Base-by-base conservation (phyloP, 2,888 invertebrate genomes). In the Cataglyphis livida region DNA sequence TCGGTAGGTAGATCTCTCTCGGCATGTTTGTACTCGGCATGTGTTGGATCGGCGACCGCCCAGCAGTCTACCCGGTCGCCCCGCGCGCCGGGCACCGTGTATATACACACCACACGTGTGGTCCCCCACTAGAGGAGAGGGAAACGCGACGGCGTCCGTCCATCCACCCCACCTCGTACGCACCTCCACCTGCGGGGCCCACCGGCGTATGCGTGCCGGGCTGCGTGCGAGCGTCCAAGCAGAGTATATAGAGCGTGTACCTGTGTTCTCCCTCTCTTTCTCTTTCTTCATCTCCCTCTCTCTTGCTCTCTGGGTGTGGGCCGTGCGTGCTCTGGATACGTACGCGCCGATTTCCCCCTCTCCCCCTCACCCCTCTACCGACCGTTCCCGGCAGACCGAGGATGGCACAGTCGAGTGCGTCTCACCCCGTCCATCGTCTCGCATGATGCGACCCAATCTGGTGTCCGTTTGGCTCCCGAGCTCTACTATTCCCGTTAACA, bases 301-400 rank as follows among this genome's bases (percentile, higher is more conserved):
- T 59, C 65, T 79, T 59, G 44, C 57, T 82, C 90, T 89, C 92
- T 92, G 89, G 90, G 93, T 94, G 94, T 94, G 94, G 93, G 92
- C 92, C 92, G 93, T 94, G 94, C 94, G 94, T 94, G 94, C 94
- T 91, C 92, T 89, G 94, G 93, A 91, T 94, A 93, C 93, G 91
- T 93, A 93, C 90, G 89, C 90, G 89, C 91, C 91, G 91, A 91
- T 92, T 92, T 92, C 89, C 86, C 84, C 88, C 85, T 4, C 0
- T 0, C 32, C 32, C 91, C 86, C 86, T 84, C 88, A 85, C 25
- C 25, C 25, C 1, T 0, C 25, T 25, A 1, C 83, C 83, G 81
- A 74, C 68, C 85, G 75, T 51, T 78, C 18, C 10, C 41, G 9
- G 21, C 70, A 18, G 59, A 79, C 25, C 59, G 71, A 68, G 71